Evolutionary conservation across 2,797 vertebrate genomes (phyloP), one percentile per base, ranked within the genome.

Genomic region (Lithobates sylvaticus): DNA sequence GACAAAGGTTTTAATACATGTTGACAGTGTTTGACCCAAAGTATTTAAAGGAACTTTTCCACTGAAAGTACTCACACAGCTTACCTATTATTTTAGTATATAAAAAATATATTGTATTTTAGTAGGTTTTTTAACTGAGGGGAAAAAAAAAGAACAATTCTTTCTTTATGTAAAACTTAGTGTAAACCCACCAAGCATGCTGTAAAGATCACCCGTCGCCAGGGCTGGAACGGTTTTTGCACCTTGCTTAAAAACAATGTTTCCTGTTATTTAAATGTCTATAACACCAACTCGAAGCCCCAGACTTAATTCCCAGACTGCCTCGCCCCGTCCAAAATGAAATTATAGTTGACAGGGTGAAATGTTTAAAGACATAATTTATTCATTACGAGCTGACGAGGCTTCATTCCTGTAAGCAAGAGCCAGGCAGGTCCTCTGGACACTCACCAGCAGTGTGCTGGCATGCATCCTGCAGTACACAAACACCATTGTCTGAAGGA

Each of bases 231-330:
- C 72, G 69, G 64, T 36, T 76, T 72, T 84, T 87, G 81, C 86
- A 84, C 86, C 86, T 87, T 87, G 81, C 86, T 80, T 73, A 47
- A 87, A 84, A 84, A 87, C 86, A 87, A 70, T 75, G 71, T 84
- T 87, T 87, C 81, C 86, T 87, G 86, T 84, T 87, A 87, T 80
- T 87, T 87, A 84, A 87, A 87, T 78, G 81, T 87, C 86, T 87
- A 71, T 76, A 87, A 84, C 86, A 87, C 86, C 86, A 87, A 87
- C 86, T 84, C 71, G 21, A 71, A 87, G 86, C 81, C 81, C 86
- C 86, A 87, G 86, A 87, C 86, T 87, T 87, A 87, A 87, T 87
- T 87, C 86, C 86, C 86, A 87, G 86, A 87, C 86, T 87, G 86
- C 86, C 86, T 87, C 86, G 86, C 86, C 86, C 86, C 27, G 71